Percentiles rank a stretch among this genome's conserved stretches.
Conservation (phyloP, 2,888 invertebrate species). For the Tachina grossa region DNA sequence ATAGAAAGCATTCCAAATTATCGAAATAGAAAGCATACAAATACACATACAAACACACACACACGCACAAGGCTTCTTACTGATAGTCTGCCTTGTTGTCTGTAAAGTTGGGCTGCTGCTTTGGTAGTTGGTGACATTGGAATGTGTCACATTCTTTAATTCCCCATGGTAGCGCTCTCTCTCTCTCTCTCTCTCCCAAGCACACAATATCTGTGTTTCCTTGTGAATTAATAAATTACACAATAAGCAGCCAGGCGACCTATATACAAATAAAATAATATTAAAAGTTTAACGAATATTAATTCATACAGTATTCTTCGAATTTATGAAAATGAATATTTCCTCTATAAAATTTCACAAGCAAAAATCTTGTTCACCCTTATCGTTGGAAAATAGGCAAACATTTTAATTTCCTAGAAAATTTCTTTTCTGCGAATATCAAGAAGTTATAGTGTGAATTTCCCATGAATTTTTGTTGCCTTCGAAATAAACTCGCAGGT, state of each 20-base stretch:
- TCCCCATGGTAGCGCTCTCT: conserved; percentile 38
- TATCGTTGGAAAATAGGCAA: not conserved
- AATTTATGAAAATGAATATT: not conserved
- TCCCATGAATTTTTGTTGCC: no score
- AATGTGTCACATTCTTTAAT: conserved; percentile 54
- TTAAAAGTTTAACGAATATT: conserved; percentile 12
- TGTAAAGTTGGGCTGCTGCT: conserved; percentile 18
- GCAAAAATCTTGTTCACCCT: not conserved
- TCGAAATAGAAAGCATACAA: no score
- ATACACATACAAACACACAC: not conserved
- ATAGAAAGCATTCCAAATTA: conserved; percentile 18
- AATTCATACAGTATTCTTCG: not conserved
- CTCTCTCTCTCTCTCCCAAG: not conserved
- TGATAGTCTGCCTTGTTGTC: conserved; percentile 30
- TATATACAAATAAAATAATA: conserved; percentile 21
- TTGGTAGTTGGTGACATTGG: conserved; percentile 50
- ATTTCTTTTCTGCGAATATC: no score
- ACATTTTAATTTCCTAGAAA: no score
- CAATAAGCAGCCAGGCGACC: conserved; percentile 61
- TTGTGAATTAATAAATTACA: conserved; percentile 65
- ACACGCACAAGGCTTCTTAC: not conserved
- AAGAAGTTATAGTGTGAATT: no score
- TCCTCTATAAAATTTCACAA: not conserved
- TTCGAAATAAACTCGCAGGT: no score
- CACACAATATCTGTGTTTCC: conserved; percentile 12